Evolutionary conservation across 92 coral and sea anemone genomes (phyloP).

Genomic region (Diadumene lineata): DNA sequence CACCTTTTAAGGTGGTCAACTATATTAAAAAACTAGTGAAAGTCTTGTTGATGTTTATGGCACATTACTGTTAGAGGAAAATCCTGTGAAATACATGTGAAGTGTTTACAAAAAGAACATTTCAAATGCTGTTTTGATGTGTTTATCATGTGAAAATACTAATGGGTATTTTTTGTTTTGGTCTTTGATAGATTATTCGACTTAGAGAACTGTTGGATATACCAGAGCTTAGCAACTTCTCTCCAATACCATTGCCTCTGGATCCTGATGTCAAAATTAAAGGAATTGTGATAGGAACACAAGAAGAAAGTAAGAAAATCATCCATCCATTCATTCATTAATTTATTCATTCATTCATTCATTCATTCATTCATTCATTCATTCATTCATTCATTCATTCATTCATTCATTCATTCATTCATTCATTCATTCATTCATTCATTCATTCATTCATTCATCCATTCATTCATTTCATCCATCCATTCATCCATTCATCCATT

Average conservation of each 20-base stretch:
- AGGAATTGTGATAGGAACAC: slow-evolving; percentile 83
- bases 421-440: not conserved
- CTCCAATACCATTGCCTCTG: slow-evolving; percentile 87
- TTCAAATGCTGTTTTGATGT: too few relatives aligned
- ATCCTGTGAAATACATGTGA: too few relatives aligned
- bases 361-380: not conserved
- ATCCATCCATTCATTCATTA: not conserved
- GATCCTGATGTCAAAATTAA: slow-evolving; percentile 90
- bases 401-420: not conserved
- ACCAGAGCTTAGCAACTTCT: slow-evolving; percentile 65
- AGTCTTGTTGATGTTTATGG: too few relatives aligned
- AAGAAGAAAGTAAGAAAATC: slow-evolving; percentile 60
- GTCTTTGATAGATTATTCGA: slow-evolving; percentile 85
- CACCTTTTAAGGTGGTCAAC: too few relatives aligned
- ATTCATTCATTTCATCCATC: too few relatives aligned
- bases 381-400: not conserved
- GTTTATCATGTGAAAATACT: too few relatives aligned
- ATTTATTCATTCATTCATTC: not conserved
- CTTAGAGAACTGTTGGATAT: slow-evolving; percentile 81
- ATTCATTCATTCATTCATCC: too few relatives aligned
- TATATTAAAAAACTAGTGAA: too few relatives aligned
- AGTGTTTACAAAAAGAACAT: too few relatives aligned
- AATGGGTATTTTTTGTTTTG: too few relatives aligned
- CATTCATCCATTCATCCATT: not conserved
- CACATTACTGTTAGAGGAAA: too few relatives aligned